Conservation (phyloP, 2,797 vertebrate species). For the Staurois parvus region DNA sequence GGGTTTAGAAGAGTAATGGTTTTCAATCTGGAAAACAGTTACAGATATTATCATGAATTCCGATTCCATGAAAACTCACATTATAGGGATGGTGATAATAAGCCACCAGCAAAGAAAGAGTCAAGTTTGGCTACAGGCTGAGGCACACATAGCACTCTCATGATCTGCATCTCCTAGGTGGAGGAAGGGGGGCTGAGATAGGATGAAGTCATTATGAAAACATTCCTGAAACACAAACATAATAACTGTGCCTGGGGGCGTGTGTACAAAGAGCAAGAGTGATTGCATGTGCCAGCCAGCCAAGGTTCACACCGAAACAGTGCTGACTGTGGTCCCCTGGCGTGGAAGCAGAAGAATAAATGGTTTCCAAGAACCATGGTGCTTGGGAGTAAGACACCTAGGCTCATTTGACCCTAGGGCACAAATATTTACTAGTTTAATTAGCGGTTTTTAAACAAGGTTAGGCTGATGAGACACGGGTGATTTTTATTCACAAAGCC, state of each 20-base stretch:
- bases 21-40: too few relatives aligned
- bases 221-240: constrained; percentile 53
- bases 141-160: constrained; percentile 33
- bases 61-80: too few relatives aligned
- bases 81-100: neutral
- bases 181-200: constrained; percentile 3
- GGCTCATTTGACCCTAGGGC: neutral
- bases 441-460: neutral
- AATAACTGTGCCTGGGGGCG: constrained; percentile 35
- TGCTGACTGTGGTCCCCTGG: neutral
- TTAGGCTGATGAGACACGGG: too few relatives aligned
- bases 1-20: too few relatives aligned
- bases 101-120: neutral
- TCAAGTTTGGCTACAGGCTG: constrained; percentile 25
- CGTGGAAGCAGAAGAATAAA: neutral
- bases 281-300: constrained; percentile 15
- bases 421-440: neutral
- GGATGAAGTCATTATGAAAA: constrained; percentile 55
- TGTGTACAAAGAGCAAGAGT: constrained; percentile 38
- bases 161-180: constrained; percentile 29
- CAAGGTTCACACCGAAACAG: constrained; percentile 13
- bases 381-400: neutral
- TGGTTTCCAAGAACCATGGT: neutral
- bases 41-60: too few relatives aligned
- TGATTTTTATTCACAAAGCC: too few relatives aligned